Evolutionary conservation across 2,888 invertebrate species (phyloP).

Genomic region (Heteropelma amictum): DNA sequence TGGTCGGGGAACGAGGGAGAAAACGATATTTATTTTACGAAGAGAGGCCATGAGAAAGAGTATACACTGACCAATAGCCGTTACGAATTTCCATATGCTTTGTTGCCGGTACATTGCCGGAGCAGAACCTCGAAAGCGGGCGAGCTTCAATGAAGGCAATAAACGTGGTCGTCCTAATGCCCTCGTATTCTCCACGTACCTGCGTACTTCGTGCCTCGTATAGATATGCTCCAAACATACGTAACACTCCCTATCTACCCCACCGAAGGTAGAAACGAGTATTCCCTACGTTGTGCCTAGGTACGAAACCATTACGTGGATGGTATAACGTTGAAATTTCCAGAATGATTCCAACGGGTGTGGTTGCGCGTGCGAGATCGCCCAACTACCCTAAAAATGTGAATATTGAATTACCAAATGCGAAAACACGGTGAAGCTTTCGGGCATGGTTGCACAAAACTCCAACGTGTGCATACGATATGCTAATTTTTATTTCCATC

Average conservation of each 20-base stretch:
- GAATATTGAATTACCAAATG: slow-evolving; percentile 29
- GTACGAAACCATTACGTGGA: slow-evolving; percentile 1
- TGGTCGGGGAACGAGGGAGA: slow-evolving; percentile 36
- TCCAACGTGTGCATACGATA: slow-evolving; percentile 37
- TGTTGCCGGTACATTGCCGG: slow-evolving; percentile 65
- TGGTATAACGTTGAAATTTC: slow-evolving; percentile 30
- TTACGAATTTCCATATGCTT: slow-evolving; percentile 74
- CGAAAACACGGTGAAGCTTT: neutral
- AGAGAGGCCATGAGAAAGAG: too few relatives aligned
- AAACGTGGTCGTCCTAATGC: slow-evolving; percentile 59
- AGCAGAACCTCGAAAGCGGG: slow-evolving; percentile 53
- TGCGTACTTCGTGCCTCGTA: neutral
- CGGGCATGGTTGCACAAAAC: neutral
- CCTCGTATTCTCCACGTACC: slow-evolving; percentile 23
- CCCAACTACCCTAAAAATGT: slow-evolving; percentile 18
- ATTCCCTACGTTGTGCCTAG: slow-evolving; percentile 13
- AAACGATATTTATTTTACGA: too few relatives aligned
- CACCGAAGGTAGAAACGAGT: slow-evolving; percentile 22
- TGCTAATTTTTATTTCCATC: too few relatives aligned
- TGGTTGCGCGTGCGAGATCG: slow-evolving; percentile 33
- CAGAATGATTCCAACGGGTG: slow-evolving; percentile 14
- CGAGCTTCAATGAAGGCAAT: slow-evolving; percentile 70
- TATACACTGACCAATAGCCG: slow-evolving; percentile 69
- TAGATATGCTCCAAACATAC: slow-evolving; percentile 29
- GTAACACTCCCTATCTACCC: slow-evolving; percentile 24